phyloP scores from a whole-genome alignment of 1,140 invertebrate species.

The Drosophila sp. region DNA sequence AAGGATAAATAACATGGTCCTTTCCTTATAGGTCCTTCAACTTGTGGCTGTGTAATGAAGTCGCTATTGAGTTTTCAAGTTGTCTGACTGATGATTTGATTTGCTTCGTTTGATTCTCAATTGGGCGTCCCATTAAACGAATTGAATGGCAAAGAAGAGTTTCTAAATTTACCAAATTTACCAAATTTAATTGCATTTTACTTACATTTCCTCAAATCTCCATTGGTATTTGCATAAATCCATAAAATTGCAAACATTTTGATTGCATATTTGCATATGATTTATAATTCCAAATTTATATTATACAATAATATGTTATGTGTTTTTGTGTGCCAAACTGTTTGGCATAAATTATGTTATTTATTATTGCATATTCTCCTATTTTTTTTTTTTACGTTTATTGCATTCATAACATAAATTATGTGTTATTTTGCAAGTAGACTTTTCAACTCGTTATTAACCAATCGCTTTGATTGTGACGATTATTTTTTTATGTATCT shows the following conservation, averaged over 20 bases:
- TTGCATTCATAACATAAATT: slow-evolving; percentile 15
- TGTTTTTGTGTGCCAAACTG: slow-evolving; percentile 3
- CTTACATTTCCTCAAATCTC: slow-evolving; percentile 43
- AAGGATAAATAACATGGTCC: slow-evolving; percentile 7
- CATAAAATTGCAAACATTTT: slow-evolving; percentile 40
- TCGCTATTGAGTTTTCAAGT: slow-evolving; percentile 45
- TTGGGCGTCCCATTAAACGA: slow-evolving; percentile 13
- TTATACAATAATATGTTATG: slow-evolving; percentile 20
- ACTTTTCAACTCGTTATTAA: not conserved
- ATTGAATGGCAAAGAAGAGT: not conserved
- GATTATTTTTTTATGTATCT: slow-evolving; percentile 3
- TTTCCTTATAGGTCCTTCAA: too few species aligned
- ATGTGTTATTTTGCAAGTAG: slow-evolving; percentile 6
- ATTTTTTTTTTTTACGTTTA: slow-evolving; percentile 13
- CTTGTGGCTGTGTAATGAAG: slow-evolving; percentile 48
- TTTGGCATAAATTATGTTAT: slow-evolving; percentile 54
- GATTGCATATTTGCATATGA: slow-evolving; percentile 46
- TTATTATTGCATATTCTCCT: slow-evolving; percentile 42
- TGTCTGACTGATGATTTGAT: slow-evolving; percentile 45
- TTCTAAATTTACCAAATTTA: not conserved
- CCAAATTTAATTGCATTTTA: slow-evolving; percentile 54
- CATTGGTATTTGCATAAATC: slow-evolving; percentile 57
- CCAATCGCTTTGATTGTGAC: slow-evolving; percentile 11
- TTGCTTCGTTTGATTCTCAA: slow-evolving; percentile 35
- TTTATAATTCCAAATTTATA: slow-evolving; percentile 52